Evolutionary conservation across 1,140 invertebrate genomes (phyloP).

Genomic region (Drosophila varians): DNA sequence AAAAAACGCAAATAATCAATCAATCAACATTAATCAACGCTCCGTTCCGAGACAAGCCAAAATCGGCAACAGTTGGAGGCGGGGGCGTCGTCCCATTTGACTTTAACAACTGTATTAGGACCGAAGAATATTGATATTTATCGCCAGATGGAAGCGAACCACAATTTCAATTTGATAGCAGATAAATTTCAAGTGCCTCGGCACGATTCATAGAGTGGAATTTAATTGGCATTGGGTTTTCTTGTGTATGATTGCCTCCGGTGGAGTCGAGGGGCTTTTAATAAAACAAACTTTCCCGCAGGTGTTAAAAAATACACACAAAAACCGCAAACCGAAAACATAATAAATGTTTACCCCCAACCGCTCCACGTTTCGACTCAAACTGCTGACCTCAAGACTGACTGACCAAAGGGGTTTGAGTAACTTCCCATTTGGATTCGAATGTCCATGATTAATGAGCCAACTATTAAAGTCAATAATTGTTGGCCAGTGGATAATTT

Average conservation of each 20-base stretch:
- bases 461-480: slow-evolving; percentile 54
- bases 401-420: slow-evolving; percentile 17
- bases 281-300: slow-evolving; percentile 6
- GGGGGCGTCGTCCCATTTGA: slow-evolving; percentile 23
- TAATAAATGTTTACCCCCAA: slow-evolving; percentile 21
- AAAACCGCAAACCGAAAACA: slow-evolving; percentile 18
- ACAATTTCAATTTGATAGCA: slow-evolving; percentile 5
- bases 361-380: slow-evolving; percentile 1
- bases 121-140: slow-evolving; percentile 45
- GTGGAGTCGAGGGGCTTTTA: neutral
- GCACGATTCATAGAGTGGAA: slow-evolving; percentile 15
- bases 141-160: slow-evolving; percentile 15
- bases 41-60: slow-evolving; percentile 19
- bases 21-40: slow-evolving; percentile 81
- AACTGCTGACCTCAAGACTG: slow-evolving; percentile 14
- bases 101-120: slow-evolving; percentile 56
- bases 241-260: neutral
- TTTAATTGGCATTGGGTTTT: slow-evolving; percentile 18
- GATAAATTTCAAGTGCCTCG: slow-evolving; percentile 25
- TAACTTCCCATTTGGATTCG: slow-evolving; percentile 10
- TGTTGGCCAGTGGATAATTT: slow-evolving; percentile 38
- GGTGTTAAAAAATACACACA: slow-evolving; percentile 39
- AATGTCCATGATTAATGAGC: slow-evolving; percentile 39
- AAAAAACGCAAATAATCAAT: slow-evolving; percentile 82
- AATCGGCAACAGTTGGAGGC: slow-evolving; percentile 50